A percentile compares a stretch with the other conserved stretches of the same genome.
Conservation (phyloP, 2,113 vertebrate species). For the Apeltes quadracus region DNA sequence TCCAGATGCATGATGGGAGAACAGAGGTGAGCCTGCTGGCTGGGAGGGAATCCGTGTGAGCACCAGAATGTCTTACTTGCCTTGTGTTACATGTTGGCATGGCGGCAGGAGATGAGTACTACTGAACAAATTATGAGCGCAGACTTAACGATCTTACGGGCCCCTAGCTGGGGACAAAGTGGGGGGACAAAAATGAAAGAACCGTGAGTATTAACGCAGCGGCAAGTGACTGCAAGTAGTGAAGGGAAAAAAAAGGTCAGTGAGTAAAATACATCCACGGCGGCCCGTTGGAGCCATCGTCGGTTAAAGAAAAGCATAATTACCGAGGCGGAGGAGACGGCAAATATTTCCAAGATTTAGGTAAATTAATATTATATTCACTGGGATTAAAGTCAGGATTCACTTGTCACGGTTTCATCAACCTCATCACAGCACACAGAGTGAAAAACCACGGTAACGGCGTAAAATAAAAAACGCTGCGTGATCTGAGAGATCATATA, state of each 20-base stretch:
- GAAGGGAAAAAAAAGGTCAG: conserved; percentile 46
- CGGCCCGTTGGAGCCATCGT: not conserved
- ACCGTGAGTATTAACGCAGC: conserved; percentile 82
- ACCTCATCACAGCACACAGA: too few species aligned
- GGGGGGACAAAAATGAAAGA: conserved; percentile 85
- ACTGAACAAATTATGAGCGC: conserved; percentile 85
- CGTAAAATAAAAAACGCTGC: too few species aligned
- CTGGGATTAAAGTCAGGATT: not conserved
- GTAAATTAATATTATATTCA: not conserved
- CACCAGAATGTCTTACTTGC: conserved; percentile 84
- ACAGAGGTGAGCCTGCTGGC: conserved; percentile 69
- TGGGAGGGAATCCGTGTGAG: conserved; percentile 77
- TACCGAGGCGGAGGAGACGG: not conserved
- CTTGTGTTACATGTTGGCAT: conserved; percentile 85
- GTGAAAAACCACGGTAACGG: too few species aligned
- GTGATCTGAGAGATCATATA: too few species aligned
- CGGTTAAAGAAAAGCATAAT: not conserved
- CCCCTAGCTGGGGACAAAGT: conserved; percentile 86
- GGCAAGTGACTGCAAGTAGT: conserved; percentile 75
- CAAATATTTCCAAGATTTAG: not conserved
- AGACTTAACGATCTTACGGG: conserved; percentile 86
- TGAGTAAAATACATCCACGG: conserved; percentile 63
- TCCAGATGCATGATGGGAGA: conserved; percentile 72
- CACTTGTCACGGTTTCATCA: too few species aligned
- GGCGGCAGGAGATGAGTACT: conserved; percentile 84